Percentiles rank a stretch among this genome's conserved stretches.
Evolutionary conservation across 2,113 vertebrate genomes (phyloP).

Genomic region (Cyanocitta stelleri): DNA sequence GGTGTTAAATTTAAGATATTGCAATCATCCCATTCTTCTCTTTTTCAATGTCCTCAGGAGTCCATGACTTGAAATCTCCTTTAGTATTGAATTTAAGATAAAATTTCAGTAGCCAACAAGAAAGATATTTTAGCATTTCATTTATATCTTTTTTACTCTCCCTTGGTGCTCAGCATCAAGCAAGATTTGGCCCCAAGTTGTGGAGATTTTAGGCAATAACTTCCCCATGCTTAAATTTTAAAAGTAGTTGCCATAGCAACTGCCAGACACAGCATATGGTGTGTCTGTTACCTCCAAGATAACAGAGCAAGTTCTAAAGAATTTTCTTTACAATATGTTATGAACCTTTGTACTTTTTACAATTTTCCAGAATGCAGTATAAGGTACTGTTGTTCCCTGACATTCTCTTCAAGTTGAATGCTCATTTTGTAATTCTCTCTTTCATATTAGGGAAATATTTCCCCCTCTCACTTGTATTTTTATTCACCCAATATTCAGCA

Average conservation of each 20-base stretch:
- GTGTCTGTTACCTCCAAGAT: slow-evolving; percentile 80
- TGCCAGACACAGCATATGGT: slow-evolving; percentile 82
- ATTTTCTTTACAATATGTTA: slow-evolving; percentile 81
- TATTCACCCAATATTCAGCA: neutral
- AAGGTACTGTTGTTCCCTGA: slow-evolving; percentile 69
- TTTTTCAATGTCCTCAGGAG: neutral
- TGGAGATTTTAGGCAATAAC: slow-evolving; percentile 77
- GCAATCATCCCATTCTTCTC: neutral
- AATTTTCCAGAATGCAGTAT: slow-evolving; percentile 68
- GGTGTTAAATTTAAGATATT: neutral
- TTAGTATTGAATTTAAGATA: slow-evolving; percentile 3
- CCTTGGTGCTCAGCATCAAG: slow-evolving; percentile 11
- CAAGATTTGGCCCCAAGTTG: slow-evolving; percentile 66
- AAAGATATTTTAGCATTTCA: slow-evolving; percentile 46
- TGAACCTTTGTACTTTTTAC: slow-evolving; percentile 79
- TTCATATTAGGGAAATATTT: slow-evolving; percentile 59
- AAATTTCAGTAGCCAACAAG: slow-evolving; percentile 26
- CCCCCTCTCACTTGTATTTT: slow-evolving; percentile 6
- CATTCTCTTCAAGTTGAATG: slow-evolving; percentile 66
- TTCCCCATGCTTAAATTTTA: slow-evolving; percentile 79
- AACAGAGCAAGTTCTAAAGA: slow-evolving; percentile 80
- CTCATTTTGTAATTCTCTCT: slow-evolving; percentile 55
- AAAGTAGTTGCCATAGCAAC: slow-evolving; percentile 80
- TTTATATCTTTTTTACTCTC: slow-evolving; percentile 46
- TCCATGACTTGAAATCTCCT: neutral